Evolutionary conservation across 2,888 invertebrate species (phyloP).

Genomic region (Orthonychiurus folsomi): DNA sequence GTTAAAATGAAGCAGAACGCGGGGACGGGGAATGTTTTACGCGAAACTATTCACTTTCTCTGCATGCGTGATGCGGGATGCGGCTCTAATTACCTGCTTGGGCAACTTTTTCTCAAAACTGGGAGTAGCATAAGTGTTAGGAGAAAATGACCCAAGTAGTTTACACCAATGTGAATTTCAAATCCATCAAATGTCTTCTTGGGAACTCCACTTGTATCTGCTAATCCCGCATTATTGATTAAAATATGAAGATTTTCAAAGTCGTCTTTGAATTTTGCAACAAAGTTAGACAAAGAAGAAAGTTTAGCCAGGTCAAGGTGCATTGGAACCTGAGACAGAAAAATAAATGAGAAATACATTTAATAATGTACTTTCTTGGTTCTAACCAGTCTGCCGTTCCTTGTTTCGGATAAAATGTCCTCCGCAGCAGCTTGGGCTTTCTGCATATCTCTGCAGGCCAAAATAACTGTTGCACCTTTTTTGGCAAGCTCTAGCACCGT

Average conservation of each 20-base stretch:
- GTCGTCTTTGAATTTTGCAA: slow-evolving; percentile 56
- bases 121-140: not conserved
- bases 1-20: too few relatives aligned
- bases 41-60: too few relatives aligned
- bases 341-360: not conserved
- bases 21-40: too few relatives aligned
- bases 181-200: slow-evolving; percentile 59
- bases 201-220: slow-evolving; percentile 28
- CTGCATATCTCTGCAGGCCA: not conserved
- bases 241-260: slow-evolving; percentile 63
- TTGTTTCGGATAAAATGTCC: not conserved
- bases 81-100: not conserved
- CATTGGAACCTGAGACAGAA: slow-evolving; percentile 56
- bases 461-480: not conserved
- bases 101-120: not conserved
- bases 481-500: not conserved
- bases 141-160: not conserved
- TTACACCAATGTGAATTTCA: slow-evolving; percentile 46
- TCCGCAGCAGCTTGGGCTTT: not conserved
- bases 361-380: not conserved
- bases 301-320: slow-evolving; percentile 65
- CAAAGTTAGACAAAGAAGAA: slow-evolving; percentile 62
- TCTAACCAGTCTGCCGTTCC: not conserved
- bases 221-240: slow-evolving; percentile 65
- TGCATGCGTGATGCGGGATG: too few relatives aligned